phyloP scores from a whole-genome alignment of 2,113 vertebrate genomes.

The Calidris pugnax region DNA sequence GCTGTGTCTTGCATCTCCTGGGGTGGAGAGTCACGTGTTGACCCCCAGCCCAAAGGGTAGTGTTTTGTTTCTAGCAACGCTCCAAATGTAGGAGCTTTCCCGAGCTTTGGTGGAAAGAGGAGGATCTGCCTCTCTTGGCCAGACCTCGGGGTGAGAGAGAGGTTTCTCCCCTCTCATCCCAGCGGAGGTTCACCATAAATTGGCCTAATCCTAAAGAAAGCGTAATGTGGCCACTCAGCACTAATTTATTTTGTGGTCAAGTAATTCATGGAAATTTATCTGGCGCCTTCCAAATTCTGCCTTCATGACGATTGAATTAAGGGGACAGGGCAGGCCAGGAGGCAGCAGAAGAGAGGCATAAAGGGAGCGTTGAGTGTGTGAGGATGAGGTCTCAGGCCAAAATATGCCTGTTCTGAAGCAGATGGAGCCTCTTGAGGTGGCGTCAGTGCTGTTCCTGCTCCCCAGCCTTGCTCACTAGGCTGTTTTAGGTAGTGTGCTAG shows the following conservation, averaged over 20 bases:
- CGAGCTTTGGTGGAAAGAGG: neutral
- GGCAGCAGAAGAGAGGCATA: neutral
- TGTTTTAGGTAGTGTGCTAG: neutral
- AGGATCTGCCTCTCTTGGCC: neutral
- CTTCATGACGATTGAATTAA: neutral
- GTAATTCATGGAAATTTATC: neutral
- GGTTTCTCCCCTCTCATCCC: neutral
- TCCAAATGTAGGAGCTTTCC: neutral
- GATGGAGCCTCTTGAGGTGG: neutral
- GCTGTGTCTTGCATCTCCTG: rapidly evolving
- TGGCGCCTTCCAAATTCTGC: neutral
- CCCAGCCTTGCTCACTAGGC: neutral
- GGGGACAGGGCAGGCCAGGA: neutral
- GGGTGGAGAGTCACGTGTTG: neutral
- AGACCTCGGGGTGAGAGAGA: neutral
- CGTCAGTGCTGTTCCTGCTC: neutral
- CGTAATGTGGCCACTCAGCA: neutral
- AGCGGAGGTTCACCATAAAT: neutral
- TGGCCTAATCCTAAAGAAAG: neutral
- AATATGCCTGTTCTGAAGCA: neutral
- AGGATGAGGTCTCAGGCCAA: neutral
- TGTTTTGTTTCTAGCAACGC: neutral
- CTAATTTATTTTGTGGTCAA: neutral
- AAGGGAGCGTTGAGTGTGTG: rapidly evolving
- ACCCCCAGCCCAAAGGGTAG: rapidly evolving